Conservation (phyloP, 2,888 invertebrate species). For the Tineola bisselliella region DNA sequence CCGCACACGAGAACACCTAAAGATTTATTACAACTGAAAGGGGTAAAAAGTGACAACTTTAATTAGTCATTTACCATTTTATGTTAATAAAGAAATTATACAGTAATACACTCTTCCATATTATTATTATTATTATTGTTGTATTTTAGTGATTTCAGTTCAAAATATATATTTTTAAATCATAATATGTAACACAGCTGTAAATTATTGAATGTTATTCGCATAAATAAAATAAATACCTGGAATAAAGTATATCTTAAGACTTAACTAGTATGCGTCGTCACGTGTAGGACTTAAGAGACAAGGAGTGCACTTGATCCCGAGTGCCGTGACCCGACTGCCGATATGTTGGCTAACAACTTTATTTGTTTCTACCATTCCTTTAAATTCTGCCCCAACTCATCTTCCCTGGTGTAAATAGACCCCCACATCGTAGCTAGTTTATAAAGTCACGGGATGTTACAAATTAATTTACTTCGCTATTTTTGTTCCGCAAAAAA, state of each 20-base stretch:
- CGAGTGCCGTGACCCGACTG: slow-evolving; percentile 56
- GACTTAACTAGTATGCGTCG: slow-evolving; percentile 11
- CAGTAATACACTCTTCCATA: neutral
- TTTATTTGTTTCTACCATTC: slow-evolving; percentile 49
- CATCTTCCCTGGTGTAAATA: neutral
- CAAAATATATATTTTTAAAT: no score
- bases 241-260: slow-evolving; percentile 1
- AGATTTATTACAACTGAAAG: neutral
- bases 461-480: slow-evolving; percentile 1
- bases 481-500: neutral
- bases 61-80: neutral
- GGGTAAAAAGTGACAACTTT: slow-evolving; percentile 1
- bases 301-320: slow-evolving; percentile 54
- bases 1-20: neutral
- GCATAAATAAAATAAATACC: no score
- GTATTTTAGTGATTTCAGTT: no score
- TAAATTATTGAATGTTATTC: no score
- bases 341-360: slow-evolving; percentile 47
- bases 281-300: slow-evolving; percentile 23
- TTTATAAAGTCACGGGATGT: neutral
- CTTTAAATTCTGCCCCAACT: slow-evolving; percentile 10
- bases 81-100: neutral
- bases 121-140: no score
- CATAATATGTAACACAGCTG: no score
- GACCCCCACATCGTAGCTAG: neutral